A percentile compares a stretch with the other conserved stretches of the same genome.
Evolutionary conservation across 2,888 invertebrate species (phyloP).

Genomic region (Hylaea fasciaria): DNA sequence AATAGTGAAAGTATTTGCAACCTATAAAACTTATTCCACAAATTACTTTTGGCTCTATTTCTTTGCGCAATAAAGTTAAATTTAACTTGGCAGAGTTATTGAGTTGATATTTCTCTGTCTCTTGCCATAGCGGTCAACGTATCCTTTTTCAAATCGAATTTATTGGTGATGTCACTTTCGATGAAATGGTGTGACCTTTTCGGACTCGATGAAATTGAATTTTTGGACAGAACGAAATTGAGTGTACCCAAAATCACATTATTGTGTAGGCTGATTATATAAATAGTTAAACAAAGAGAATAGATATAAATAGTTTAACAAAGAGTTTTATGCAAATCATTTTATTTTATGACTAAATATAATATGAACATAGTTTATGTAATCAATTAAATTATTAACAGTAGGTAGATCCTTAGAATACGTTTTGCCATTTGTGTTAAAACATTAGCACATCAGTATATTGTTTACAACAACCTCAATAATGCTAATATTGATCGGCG

Average conservation of each 20-base stretch:
- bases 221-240: conserved; percentile 8
- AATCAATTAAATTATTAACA: no score
- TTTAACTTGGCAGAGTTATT: background rate
- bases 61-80: conserved; percentile 1
- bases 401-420: no score
- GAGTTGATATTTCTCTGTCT: conserved; percentile 34
- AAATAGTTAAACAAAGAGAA: no score
- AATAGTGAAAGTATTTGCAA: conserved; percentile 70
- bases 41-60: no score
- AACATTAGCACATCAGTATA: background rate
- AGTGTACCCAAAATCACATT: background rate
- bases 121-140: conserved; percentile 49
- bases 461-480: conserved; percentile 19
- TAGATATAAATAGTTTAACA: no score
- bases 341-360: no score
- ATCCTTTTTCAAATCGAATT: conserved; percentile 37
- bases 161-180: conserved; percentile 31
- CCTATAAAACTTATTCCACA: conserved; percentile 34
- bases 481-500: conserved; percentile 42
- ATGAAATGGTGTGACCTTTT: conserved; percentile 14
- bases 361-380: no score
- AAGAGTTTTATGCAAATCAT: no score
- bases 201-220: no score
- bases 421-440: no score
- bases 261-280: background rate